A percentile compares a stretch with the other conserved stretches of the same genome.
These are phyloP conservation scores for Didymodactylos carnosus DNA, from an alignment of 2,888 invertebrate species.

Conservation along the genomic window DNA sequence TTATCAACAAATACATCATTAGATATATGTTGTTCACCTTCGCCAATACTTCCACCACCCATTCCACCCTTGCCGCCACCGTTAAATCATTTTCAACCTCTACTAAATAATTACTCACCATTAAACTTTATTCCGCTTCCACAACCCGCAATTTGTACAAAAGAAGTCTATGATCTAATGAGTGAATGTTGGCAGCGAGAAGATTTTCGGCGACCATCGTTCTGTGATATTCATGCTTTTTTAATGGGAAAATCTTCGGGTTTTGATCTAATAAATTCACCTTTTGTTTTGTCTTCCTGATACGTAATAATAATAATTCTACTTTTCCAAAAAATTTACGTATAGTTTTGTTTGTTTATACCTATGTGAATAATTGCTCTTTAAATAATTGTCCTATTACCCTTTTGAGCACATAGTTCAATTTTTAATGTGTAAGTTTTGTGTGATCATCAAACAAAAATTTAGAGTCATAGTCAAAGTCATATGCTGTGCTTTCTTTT, in stretches of 20 bases:
- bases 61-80: too few species aligned
- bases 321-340: too few species aligned
- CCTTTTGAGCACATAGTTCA: not conserved
- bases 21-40: slow-evolving; percentile 34
- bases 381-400: too few species aligned
- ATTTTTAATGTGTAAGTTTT: too few species aligned
- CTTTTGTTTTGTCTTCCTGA: not conserved
- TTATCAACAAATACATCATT: not conserved
- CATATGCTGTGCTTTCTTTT: too few species aligned
- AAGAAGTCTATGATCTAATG: slow-evolving; percentile 74
- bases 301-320: too few species aligned
- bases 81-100: too few species aligned
- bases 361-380: too few species aligned
- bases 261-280: not conserved
- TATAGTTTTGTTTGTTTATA: too few species aligned
- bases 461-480: too few species aligned
- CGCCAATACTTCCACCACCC: fast-evolving
- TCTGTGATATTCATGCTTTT: not conserved
- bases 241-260: not conserved
- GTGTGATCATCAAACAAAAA: too few species aligned
- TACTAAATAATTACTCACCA: too few species aligned
- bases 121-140: slow-evolving; percentile 44
- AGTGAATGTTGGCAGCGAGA: slow-evolving; percentile 65
- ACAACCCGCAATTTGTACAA: slow-evolving; percentile 55
- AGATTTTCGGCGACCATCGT: not conserved